Evolutionary conservation across 2,888 invertebrate genomes (phyloP).

Genomic region (Lasioglossum marginatum): DNA sequence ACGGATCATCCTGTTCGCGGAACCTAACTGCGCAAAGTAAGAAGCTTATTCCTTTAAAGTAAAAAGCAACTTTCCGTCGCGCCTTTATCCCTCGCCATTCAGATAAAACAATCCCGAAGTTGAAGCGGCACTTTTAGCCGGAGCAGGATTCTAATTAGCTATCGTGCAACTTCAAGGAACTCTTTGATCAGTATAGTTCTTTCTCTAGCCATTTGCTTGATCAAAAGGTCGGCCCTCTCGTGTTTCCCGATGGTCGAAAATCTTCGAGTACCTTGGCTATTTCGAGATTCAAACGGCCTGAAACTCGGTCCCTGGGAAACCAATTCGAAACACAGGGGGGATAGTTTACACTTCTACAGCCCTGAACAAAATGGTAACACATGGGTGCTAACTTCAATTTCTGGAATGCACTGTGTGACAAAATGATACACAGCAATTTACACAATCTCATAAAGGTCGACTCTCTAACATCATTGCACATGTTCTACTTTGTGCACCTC

Average conservation of each 20-base stretch:
- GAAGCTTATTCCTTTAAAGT: slow-evolving; percentile 9
- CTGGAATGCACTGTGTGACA: too few species aligned
- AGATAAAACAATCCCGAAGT: slow-evolving; percentile 32
- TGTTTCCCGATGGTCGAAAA: background rate
- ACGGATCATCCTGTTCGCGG: background rate
- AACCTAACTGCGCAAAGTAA: slow-evolving; percentile 22
- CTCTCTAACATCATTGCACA: too few species aligned
- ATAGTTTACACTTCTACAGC: background rate
- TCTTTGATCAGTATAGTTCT: slow-evolving; percentile 6
- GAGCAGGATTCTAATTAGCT: slow-evolving; percentile 43
- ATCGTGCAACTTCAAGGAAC: slow-evolving; percentile 18
- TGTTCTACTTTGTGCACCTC: too few species aligned
- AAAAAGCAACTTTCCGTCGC: slow-evolving; percentile 12
- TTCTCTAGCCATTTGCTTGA: background rate
- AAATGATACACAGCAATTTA: too few species aligned
- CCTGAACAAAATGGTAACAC: too few species aligned
- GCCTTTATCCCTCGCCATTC: background rate
- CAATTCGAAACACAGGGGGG: background rate
- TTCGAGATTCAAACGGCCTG: too few species aligned
- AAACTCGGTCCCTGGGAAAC: too few species aligned
- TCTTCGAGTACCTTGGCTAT: background rate
- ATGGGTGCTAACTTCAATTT: too few species aligned
- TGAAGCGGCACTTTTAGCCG: background rate
- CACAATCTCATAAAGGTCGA: too few species aligned
- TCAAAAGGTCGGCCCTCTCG: background rate